Percentiles rank a stretch among this genome's conserved stretches.
These are phyloP conservation scores for Magallana nippona DNA, from an alignment of 2,888 invertebrate species.

Conservation along the genomic window DNA sequence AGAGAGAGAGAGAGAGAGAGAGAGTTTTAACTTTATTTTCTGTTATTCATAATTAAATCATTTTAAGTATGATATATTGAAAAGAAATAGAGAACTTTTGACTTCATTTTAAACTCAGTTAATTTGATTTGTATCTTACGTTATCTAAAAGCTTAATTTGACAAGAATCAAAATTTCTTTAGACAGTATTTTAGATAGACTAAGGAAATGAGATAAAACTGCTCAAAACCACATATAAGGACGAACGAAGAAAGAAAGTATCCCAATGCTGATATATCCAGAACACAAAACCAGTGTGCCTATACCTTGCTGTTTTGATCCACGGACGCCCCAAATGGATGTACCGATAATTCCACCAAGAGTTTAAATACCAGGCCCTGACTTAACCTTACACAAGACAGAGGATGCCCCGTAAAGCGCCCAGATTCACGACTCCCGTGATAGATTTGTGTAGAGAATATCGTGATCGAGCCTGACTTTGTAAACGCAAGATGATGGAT, in stretches of 20 bases:
- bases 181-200: not conserved
- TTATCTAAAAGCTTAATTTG: not conserved
- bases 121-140: too few relatives aligned
- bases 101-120: too few relatives aligned
- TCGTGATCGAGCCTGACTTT: conserved; percentile 16
- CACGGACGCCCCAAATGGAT: conserved; percentile 22
- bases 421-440: not conserved
- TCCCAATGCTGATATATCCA: not conserved
- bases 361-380: conserved; percentile 23
- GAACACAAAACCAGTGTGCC: not conserved
- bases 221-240: too few relatives aligned
- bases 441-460: not conserved
- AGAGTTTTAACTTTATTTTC: conserved; percentile 5
- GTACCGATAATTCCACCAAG: not conserved
- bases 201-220: not conserved
- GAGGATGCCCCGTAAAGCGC: not conserved
- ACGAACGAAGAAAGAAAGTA: not conserved
- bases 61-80: not conserved
- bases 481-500: conserved; percentile 33
- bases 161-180: not conserved
- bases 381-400: conserved; percentile 21
- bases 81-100: too few relatives aligned
- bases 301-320: conserved; percentile 19
- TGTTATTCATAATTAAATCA: too few relatives aligned
- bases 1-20: conserved; percentile 45